These are phyloP conservation scores for Paramuricea clavata DNA, from an alignment of 92 coral and sea anemone species.

Conservation along the genomic window DNA sequence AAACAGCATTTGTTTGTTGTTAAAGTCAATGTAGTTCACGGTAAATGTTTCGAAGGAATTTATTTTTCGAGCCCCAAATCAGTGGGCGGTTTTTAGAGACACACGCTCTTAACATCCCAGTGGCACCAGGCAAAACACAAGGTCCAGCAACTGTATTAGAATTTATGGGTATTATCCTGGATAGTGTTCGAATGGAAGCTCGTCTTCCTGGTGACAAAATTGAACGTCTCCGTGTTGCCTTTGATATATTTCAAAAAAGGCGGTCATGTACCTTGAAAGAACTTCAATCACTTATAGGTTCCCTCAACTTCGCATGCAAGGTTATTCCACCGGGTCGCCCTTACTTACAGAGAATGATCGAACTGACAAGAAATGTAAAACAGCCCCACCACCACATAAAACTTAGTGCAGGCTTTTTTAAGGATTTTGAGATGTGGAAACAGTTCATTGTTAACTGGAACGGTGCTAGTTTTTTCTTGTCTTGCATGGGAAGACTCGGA, in stretches of 20 bases:
- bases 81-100: too few relatives aligned
- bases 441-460: slow-evolving; percentile 46
- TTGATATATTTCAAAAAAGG: background rate
- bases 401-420: slow-evolving; percentile 43
- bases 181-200: slow-evolving; percentile 55
- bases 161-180: slow-evolving; percentile 64
- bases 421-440: slow-evolving; percentile 65
- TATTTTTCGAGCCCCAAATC: too few relatives aligned
- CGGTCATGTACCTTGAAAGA: slow-evolving; percentile 38
- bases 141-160: slow-evolving; percentile 49
- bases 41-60: too few relatives aligned
- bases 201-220: slow-evolving; percentile 15
- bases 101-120: slow-evolving; percentile 30
- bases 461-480: slow-evolving; percentile 57
- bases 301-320: slow-evolving; percentile 47
- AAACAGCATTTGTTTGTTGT: too few relatives aligned
- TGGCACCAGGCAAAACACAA: slow-evolving; percentile 51
- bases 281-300: slow-evolving; percentile 48
- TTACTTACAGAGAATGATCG: slow-evolving; percentile 19
- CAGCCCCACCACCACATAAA: slow-evolving; percentile 70
- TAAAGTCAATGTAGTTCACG: too few relatives aligned
- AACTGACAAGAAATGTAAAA: slow-evolving; percentile 37
- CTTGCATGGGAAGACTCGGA: slow-evolving; percentile 44
- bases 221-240: too few relatives aligned
- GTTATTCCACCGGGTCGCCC: slow-evolving; percentile 20